Evolutionary conservation across 2,888 invertebrate genomes (phyloP), one percentile per base, ranked within the genome.

Genomic region (Tenthredo amoena): DNA sequence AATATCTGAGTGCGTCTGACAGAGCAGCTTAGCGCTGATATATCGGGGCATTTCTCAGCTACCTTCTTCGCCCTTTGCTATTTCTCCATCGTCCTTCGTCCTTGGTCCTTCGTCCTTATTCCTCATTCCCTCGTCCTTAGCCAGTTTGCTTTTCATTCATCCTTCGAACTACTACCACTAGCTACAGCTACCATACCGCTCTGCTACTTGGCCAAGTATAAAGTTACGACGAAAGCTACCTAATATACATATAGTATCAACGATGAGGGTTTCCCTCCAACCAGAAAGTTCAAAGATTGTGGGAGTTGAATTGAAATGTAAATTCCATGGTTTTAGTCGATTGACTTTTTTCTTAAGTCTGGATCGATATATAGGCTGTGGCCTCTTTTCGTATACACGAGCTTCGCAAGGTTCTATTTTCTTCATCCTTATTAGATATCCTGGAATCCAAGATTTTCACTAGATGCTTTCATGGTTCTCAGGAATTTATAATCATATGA

Each of bases 11-110:
- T 90, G 89, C 87, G 88, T 89, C 89, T 89, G 88, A 88, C 88
- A 86, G 88, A 87, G 86, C 87, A 88, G 89, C 88, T 89, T 88
- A 90, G 88, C 88, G 87, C 87, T 91, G 89, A 91, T 91, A 89
- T 90, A 90, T 90, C 88, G 89, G 87, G 86, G 87, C 89, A 91
- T 91, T 90, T 90, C 90, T 91, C 91, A 90, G 88, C 85, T 86
- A 82, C 87, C 84, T 86, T 85, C 84, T 47, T 83, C 82, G 34
- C 43, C 43, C 76, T 65, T 72, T 55, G 72, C 62, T 40, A 18
- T 74, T 55, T n/a, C n/a, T 62, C 18, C 68, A 74, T 77, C 62
- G 37, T 65, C 68, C 31, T 58, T 68, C 50, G 68, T 71, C 79
- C 82, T 62, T 62, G 81, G 43, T 55, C 34, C 76, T 65, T 72